phyloP scores from a whole-genome alignment of 53 echinoderm and acorn worm species.

The Luidia sarsii region DNA sequence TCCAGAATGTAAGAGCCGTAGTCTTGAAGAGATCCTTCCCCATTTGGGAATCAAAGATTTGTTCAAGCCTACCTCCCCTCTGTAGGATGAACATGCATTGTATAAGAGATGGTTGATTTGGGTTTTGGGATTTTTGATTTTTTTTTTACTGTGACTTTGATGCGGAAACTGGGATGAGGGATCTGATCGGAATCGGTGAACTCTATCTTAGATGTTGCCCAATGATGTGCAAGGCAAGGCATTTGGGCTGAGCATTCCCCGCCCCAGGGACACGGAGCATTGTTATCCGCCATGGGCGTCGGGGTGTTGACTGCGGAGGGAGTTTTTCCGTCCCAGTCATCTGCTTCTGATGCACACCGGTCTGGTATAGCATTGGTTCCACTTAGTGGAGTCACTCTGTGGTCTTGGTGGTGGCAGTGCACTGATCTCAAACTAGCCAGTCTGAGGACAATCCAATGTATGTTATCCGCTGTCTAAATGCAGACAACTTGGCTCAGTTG shows the following conservation, averaged over 20 bases:
- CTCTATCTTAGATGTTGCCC: not conserved
- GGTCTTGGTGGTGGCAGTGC: conserved; percentile 8
- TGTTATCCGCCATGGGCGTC: not conserved
- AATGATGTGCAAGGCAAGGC: conserved; percentile 38
- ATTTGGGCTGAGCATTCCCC: conserved; percentile 52
- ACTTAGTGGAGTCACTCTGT: not conserved
- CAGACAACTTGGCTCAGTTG: no score
- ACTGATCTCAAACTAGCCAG: conserved; percentile 15
- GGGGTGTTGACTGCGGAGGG: not conserved
- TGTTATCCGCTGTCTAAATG: no score
- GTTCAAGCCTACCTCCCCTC: not conserved
- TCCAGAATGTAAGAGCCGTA: conserved; percentile 86
- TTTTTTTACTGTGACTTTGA: not conserved
- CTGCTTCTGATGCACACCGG: not conserved
- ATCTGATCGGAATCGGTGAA: not conserved
- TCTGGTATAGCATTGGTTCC: not conserved
- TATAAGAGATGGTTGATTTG: not conserved
- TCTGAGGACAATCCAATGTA: conserved; percentile 6
- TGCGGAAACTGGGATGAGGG: not conserved
- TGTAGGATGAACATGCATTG: not conserved
- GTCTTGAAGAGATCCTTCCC: no score
- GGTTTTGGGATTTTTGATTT: not conserved
- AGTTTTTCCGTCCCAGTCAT: conserved; percentile 5
- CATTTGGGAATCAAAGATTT: not conserved
- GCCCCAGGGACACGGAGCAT: not conserved